Evolutionary conservation across 1,140 invertebrate genomes (phyloP).

Genomic region (Hycleus phaleratus): DNA sequence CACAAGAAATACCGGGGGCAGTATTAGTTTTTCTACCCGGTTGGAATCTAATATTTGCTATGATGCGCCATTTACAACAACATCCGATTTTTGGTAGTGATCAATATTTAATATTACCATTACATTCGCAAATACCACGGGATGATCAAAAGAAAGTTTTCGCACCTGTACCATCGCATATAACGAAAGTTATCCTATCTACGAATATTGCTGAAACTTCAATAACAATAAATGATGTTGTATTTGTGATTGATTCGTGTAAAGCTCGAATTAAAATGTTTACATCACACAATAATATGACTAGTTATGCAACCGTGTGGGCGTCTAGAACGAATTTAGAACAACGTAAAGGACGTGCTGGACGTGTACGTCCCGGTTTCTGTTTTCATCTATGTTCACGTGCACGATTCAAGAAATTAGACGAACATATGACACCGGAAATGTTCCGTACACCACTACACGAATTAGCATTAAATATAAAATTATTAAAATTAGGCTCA

Average conservation of each 20-base stretch:
- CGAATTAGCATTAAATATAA: conserved; percentile 77
- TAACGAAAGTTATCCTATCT: conserved; percentile 78
- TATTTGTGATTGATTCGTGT: conserved; percentile 91
- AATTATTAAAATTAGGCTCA: conserved; percentile 77
- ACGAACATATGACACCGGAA: conserved; percentile 89
- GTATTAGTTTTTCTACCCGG: conserved; percentile 89
- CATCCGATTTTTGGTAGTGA: conserved; percentile 66
- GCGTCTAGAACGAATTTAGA: conserved; percentile 86
- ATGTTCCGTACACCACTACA: conserved; percentile 94
- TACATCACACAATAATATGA: conserved; percentile 93
- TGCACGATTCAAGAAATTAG: conserved; percentile 64
- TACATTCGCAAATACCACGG: conserved; percentile 84
- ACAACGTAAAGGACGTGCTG: conserved; percentile 85
- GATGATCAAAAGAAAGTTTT: conserved; percentile 88
- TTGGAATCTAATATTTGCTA: conserved; percentile 89
- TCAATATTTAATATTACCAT: conserved; percentile 66
- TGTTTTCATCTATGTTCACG: conserved; percentile 84
- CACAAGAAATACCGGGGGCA: conserved; percentile 67
- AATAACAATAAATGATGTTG: conserved; percentile 94
- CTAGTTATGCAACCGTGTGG: conserved; percentile 90
- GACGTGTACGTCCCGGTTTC: conserved; percentile 77
- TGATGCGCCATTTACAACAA: conserved; percentile 77
- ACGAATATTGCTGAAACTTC: conserved; percentile 93
- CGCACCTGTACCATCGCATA: conserved; percentile 59
- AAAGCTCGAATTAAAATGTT: conserved; percentile 95